These are phyloP conservation scores for Sarcophaga variegata DNA, from an alignment of 2,888 invertebrate species.

Conservation along the genomic window DNA sequence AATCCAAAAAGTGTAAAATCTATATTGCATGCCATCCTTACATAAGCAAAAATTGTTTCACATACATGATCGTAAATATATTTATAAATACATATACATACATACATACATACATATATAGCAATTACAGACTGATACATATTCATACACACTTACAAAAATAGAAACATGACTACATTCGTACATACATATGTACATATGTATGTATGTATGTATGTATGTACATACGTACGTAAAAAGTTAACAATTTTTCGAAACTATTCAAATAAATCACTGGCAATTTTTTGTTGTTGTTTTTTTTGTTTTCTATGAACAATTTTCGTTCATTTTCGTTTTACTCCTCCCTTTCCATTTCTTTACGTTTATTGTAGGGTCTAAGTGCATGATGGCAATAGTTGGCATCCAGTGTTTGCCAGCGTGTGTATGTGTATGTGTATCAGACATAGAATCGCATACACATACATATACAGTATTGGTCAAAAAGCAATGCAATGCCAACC, in stretches of 20 bases:
- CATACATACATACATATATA: not conserved
- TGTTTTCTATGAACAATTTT: conserved; percentile 40
- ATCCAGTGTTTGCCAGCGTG: not conserved
- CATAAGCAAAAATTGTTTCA: conserved; percentile 58
- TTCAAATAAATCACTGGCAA: conserved; percentile 70
- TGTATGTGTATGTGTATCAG: not conserved
- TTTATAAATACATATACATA: not conserved
- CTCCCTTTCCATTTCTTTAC: conserved; percentile 13
- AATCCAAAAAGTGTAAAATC: conserved; percentile 59
- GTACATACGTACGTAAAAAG: conserved; percentile 31
- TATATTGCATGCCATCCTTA: conserved; percentile 49
- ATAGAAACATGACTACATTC: not conserved
- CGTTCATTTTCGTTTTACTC: conserved; percentile 19
- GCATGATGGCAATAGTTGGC: not conserved
- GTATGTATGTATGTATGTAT: not conserved
- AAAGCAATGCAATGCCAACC: conserved; percentile 9
- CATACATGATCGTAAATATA: conserved; percentile 24
- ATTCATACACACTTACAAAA: not conserved
- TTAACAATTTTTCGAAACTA: conserved; percentile 69
- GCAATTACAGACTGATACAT: not conserved
- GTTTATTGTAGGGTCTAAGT: conserved; percentile 48
- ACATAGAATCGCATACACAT: not conserved
- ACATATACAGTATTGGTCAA: conserved; percentile 42
- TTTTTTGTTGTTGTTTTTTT: not conserved
- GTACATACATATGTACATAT: not conserved